Evolutionary conservation across 2,113 vertebrate species (phyloP).

Genomic region (Cavia aperea): DNA sequence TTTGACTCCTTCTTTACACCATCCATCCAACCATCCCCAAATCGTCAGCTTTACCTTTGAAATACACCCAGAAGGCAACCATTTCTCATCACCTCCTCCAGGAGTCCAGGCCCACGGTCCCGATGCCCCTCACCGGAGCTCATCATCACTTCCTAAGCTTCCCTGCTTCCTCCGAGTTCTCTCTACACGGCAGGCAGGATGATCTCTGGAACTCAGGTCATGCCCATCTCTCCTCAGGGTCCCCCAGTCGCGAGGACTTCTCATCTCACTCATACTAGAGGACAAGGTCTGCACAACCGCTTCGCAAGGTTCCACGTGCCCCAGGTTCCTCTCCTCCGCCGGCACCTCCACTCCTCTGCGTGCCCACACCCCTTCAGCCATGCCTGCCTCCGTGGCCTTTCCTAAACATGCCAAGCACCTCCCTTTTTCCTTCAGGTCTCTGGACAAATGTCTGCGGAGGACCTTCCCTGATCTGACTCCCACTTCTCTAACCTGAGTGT

Average conservation of each 20-base stretch:
- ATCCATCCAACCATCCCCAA: not conserved
- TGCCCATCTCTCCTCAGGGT: not conserved
- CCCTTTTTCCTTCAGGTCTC: not conserved
- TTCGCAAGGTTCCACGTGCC: not conserved
- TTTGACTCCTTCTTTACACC: not conserved
- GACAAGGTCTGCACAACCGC: not conserved
- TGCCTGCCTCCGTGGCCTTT: not conserved
- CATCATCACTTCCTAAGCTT: not conserved
- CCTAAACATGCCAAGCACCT: not conserved
- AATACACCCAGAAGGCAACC: not conserved
- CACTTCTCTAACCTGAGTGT: not conserved
- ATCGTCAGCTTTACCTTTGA: not conserved
- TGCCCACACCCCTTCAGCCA: not conserved
- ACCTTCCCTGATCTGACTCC: not conserved
- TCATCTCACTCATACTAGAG: not conserved
- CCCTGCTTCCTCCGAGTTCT: not conserved
- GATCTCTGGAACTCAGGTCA: not conserved
- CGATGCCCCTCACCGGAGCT: not conserved
- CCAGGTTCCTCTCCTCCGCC: conserved; percentile 1
- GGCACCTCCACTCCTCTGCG: not conserved
- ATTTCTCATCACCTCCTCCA: not conserved
- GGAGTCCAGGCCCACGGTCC: not conserved
- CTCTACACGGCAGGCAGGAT: not conserved
- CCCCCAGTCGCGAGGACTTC: not conserved
- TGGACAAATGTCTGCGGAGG: not conserved